Base-by-base conservation (phyloP, 2,113 vertebrate genomes). In the Trematomus loennbergii region DNA sequence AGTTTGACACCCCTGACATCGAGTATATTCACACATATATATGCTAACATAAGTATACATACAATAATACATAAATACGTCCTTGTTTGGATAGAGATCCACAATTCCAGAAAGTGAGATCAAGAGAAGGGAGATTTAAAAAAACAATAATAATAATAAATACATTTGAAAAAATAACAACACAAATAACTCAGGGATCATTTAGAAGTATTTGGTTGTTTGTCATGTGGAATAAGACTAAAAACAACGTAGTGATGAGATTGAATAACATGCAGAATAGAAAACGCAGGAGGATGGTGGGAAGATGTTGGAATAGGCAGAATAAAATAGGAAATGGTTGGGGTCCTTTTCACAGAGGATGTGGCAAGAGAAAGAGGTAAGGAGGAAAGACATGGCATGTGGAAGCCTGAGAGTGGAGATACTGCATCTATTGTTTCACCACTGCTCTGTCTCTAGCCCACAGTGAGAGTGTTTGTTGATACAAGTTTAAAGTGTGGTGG, bases 381-480 rank as follows among this genome's bases (percentile, higher is more conserved):
- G 71, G n/a, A 50, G 12, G 33, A n/a, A 48, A 61, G 10, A 52
- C 13, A 15, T 48, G 58, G n/a, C 1, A 12, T 45, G 61, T 48
- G 61, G 43, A 63, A 63, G 18, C 60, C 60, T 62, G 60, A 43
- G 12, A n/a, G 43, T 10, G 36, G 36, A 46, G n/a, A 63, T 63
- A 63, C 12, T 63, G 45, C 12, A 1, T 45, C 12, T 63, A 22
- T 45, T 45, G 43, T 46, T 63, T 63, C 45, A 65, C 45, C 45
- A 40, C 8, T 40, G 36, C 29, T 29, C 12, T 43, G 17, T 29
- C 59, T 72, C 52, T 25, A 43, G 15, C 15, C 36, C 54, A n/a
- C 29, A 57, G 17, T n/a, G 25, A 52, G 25, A 52, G 45, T 2
- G 5, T 72, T 67, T 90, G 88, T 90, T 91, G 62, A 82, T 60